Percentiles rank a stretch among this genome's conserved stretches.
These are phyloP conservation scores for Helicoverpa zea DNA, from an alignment of 1,140 invertebrate genomes.

Conservation along the genomic window DNA sequence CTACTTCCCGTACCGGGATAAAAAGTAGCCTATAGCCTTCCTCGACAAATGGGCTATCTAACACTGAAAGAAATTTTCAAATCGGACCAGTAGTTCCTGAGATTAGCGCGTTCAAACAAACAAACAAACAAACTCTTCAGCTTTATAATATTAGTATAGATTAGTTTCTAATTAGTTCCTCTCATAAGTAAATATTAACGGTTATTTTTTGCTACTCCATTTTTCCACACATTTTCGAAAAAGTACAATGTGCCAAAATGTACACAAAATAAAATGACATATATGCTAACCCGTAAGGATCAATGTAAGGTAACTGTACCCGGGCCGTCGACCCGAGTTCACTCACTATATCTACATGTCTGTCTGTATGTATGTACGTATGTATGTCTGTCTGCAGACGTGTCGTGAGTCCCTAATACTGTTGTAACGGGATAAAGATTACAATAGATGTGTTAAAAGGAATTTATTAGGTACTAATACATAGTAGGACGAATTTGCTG, in stretches of 20 bases:
- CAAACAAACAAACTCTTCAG: too few species aligned
- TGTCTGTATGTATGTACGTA: background rate
- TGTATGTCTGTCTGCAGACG: constrained; percentile 16
- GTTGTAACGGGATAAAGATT: background rate
- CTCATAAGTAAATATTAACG: too few species aligned
- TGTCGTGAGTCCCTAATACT: constrained; percentile 32
- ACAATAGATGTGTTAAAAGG: constrained; percentile 6
- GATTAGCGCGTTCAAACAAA: too few species aligned
- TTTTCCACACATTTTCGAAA: too few species aligned
- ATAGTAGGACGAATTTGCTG: background rate
- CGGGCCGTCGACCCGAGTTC: constrained; percentile 16
- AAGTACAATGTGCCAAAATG: background rate
- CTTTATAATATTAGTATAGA: too few species aligned
- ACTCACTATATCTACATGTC: background rate
- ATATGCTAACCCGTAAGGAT: constrained; percentile 7
- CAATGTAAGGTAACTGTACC: constrained; percentile 19
- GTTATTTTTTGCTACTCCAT: too few species aligned
- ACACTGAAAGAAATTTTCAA: too few species aligned
- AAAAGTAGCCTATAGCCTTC: too few species aligned
- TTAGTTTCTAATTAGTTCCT: too few species aligned
- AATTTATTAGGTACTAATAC: background rate
- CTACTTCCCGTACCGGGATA: too few species aligned
- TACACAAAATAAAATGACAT: background rate
- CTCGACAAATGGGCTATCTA: too few species aligned
- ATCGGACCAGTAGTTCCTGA: too few species aligned